A percentile compares a stretch with the other conserved stretches of the same genome.
Evolutionary conservation across 2,113 vertebrate genomes (phyloP).

Genomic region (Atherinomorus stipes): DNA sequence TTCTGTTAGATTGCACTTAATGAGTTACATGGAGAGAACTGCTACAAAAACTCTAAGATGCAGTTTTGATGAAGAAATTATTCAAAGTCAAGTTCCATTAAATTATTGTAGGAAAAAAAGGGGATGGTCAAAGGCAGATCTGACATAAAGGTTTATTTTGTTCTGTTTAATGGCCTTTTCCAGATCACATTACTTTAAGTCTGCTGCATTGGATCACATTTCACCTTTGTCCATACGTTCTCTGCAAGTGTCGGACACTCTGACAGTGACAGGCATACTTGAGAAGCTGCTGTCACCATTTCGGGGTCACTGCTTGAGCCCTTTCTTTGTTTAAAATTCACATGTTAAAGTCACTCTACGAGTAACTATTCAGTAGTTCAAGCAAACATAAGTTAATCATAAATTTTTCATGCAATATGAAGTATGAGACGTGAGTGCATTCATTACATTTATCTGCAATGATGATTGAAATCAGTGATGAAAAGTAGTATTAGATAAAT

Average conservation of each 20-base stretch:
- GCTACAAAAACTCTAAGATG: too few species aligned
- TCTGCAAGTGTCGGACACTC: slow-evolving; percentile 30
- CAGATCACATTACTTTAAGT: not conserved
- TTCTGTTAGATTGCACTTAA: too few species aligned
- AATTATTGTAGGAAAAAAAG: too few species aligned
- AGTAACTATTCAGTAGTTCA: not conserved
- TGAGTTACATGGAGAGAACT: too few species aligned
- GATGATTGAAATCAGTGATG: too few species aligned
- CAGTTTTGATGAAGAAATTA: too few species aligned
- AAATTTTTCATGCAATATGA: too few species aligned
- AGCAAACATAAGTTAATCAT: too few species aligned
- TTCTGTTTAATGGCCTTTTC: not conserved
- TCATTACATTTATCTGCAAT: too few species aligned
- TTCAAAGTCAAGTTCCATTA: too few species aligned
- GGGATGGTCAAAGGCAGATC: not conserved
- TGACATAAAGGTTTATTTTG: not conserved
- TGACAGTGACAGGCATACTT: slow-evolving; percentile 1
- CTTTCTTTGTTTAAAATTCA: not conserved
- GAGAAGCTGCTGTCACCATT: slow-evolving; percentile 18
- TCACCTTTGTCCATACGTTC: not conserved
- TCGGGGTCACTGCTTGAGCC: slow-evolving; percentile 9
- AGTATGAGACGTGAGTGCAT: too few species aligned
- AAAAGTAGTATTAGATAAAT: too few species aligned
- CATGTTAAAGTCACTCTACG: not conserved
- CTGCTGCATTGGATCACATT: slow-evolving; percentile 25